phyloP scores from a whole-genome alignment of 2,113 vertebrate species.

The Dicrurus megarhynchus region DNA sequence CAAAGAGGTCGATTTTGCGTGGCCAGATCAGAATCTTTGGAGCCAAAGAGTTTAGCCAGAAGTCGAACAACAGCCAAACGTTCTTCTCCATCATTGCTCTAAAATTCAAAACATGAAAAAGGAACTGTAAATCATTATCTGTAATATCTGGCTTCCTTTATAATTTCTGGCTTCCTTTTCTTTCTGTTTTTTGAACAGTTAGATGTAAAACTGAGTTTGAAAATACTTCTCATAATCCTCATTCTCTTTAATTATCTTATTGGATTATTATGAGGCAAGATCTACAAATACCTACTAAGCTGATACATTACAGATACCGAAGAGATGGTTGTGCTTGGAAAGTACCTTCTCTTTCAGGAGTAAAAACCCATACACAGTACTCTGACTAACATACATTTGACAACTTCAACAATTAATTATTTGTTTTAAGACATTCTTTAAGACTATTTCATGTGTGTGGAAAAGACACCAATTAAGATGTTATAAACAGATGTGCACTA shows the following conservation, averaged over 20 bases:
- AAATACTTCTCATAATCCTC: background rate
- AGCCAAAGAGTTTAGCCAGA: conserved; percentile 95
- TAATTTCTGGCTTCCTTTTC: background rate
- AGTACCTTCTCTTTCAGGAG: background rate
- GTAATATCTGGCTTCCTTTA: no score
- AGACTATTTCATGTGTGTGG: background rate
- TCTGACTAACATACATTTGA: background rate
- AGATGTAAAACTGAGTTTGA: background rate
- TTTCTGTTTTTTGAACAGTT: background rate
- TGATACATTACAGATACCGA: background rate
- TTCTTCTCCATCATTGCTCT: conserved; percentile 98
- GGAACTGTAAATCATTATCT: background rate
- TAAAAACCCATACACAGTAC: background rate
- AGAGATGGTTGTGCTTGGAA: background rate
- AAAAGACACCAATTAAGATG: background rate
- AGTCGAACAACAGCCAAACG: conserved; percentile 95
- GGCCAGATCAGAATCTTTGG: conserved; percentile 97
- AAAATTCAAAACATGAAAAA: conserved; percentile 22
- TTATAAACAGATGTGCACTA: background rate
- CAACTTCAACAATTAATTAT: background rate
- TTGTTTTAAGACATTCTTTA: background rate
- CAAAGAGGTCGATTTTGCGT: conserved; percentile 96
- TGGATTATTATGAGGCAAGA: background rate
- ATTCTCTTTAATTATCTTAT: background rate
- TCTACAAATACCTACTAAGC: background rate